Percentiles rank a stretch among this genome's conserved stretches.
phyloP scores from a whole-genome alignment of 2,888 invertebrate genomes.

The Mythimna albipuncta region DNA sequence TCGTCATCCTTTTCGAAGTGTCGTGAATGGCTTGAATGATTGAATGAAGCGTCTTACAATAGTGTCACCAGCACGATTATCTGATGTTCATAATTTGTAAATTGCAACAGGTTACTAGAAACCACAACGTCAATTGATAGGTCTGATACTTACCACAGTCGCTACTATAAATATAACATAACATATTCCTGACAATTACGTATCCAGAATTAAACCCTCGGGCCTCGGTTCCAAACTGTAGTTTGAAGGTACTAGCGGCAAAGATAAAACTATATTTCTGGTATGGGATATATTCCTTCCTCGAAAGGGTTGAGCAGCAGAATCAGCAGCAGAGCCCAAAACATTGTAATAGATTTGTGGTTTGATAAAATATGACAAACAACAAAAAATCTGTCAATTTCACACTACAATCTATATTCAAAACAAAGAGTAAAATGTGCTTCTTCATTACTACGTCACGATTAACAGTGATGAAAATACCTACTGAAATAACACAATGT shows the following conservation, averaged over 20 bases:
- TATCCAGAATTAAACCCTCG: not conserved
- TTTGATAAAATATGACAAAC: not conserved
- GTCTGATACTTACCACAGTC: no score
- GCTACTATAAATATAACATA: no score
- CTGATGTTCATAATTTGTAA: not conserved
- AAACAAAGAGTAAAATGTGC: slow-evolving; percentile 6
- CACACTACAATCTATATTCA: not conserved
- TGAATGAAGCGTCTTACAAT: not conserved
- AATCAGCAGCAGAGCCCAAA: not conserved
- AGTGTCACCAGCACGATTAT: not conserved
- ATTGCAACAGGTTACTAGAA: not conserved
- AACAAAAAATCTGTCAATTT: not conserved
- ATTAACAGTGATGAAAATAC: not conserved
- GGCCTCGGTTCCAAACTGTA: not conserved
- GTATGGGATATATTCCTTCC: not conserved
- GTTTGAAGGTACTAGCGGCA: not conserved
- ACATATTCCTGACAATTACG: no score
- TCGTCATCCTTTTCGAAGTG: not conserved
- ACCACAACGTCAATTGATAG: not conserved
- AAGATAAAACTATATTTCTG: no score
- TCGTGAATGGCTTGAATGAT: not conserved
- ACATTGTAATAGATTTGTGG: not conserved
- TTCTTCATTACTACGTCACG: slow-evolving; percentile 25
- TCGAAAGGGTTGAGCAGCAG: slow-evolving; percentile 1
- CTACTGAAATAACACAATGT: slow-evolving; percentile 24